phyloP scores from a whole-genome alignment of 2,888 invertebrate species.

The Ceratothoa steindachneri region DNA sequence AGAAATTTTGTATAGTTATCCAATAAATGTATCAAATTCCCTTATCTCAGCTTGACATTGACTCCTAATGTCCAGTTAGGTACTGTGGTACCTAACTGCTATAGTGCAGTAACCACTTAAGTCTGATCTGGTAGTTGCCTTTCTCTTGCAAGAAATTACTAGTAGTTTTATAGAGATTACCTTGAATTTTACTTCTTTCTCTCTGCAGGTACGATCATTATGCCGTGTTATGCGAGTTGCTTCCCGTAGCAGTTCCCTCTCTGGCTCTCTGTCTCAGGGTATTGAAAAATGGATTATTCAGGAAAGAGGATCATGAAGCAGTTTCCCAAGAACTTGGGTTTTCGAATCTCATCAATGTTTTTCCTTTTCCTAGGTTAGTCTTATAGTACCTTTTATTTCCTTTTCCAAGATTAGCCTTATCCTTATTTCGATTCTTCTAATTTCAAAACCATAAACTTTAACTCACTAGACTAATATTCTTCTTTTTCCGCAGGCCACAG shows the following conservation, averaged over 20 bases:
- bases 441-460: neutral
- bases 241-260: conserved; percentile 51
- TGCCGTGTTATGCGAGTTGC: conserved; percentile 51
- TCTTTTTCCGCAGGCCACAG: conserved; percentile 43
- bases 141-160: no score
- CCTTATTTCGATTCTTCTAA: neutral
- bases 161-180: no score
- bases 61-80: no score
- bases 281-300: conserved; percentile 55
- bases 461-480: neutral
- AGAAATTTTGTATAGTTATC: no score
- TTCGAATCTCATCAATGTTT: conserved; percentile 25
- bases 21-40: no score
- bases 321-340: conserved; percentile 38
- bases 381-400: neutral
- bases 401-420: no score
- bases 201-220: conserved; percentile 52
- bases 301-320: conserved; percentile 22
- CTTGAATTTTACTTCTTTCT: no score
- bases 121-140: no score
- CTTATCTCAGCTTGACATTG: no score
- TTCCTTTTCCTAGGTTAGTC: conserved; percentile 35
- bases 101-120: no score
- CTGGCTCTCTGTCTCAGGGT: conserved; percentile 50
- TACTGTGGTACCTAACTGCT: no score